phyloP scores from a whole-genome alignment of 92 coral and sea anemone species.

The Actinernus sp. region DNA sequence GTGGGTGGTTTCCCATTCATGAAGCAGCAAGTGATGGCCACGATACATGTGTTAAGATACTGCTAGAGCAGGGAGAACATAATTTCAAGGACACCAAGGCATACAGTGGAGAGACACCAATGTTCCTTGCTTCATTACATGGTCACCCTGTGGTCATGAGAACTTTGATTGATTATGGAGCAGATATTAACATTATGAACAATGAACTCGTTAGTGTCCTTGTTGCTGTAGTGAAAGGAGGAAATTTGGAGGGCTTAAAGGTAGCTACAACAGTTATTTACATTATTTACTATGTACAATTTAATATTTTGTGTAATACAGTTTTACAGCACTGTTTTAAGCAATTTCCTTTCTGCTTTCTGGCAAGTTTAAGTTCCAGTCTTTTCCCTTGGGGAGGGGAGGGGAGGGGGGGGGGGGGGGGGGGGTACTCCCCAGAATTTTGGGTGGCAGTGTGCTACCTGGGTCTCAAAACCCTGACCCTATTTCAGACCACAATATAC shows the following conservation, averaged over 20 bases:
- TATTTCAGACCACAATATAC: too few relatives aligned
- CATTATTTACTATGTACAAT: neutral
- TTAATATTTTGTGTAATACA: too few relatives aligned
- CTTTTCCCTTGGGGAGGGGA: too few relatives aligned
- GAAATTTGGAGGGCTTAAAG: slow-evolving; percentile 62
- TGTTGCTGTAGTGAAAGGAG: slow-evolving; percentile 74
- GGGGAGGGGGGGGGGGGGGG: too few relatives aligned
- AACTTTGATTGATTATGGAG: slow-evolving; percentile 46
- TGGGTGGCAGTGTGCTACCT: too few relatives aligned
- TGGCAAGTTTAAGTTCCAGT: too few relatives aligned
- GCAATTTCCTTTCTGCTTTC: too few relatives aligned
- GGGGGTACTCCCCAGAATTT: too few relatives aligned
- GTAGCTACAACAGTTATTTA: slow-evolving; percentile 13
- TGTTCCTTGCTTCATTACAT: slow-evolving; percentile 58
- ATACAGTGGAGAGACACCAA: slow-evolving; percentile 76
- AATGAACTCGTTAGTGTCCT: slow-evolving; percentile 65
- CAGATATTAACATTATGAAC: slow-evolving; percentile 52
- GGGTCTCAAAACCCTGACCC: too few relatives aligned
- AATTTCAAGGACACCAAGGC: slow-evolving; percentile 63
- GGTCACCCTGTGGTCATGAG: slow-evolving; percentile 59
- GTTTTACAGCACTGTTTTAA: too few relatives aligned
- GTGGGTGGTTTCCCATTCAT: slow-evolving; percentile 90
- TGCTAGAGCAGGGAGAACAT: slow-evolving; percentile 35
- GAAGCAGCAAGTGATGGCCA: slow-evolving; percentile 79
- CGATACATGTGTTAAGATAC: slow-evolving; percentile 40